Evolutionary conservation across 1,140 invertebrate genomes (phyloP), one percentile per base, ranked within the genome.

Genomic region (Lineus longissimus): DNA sequence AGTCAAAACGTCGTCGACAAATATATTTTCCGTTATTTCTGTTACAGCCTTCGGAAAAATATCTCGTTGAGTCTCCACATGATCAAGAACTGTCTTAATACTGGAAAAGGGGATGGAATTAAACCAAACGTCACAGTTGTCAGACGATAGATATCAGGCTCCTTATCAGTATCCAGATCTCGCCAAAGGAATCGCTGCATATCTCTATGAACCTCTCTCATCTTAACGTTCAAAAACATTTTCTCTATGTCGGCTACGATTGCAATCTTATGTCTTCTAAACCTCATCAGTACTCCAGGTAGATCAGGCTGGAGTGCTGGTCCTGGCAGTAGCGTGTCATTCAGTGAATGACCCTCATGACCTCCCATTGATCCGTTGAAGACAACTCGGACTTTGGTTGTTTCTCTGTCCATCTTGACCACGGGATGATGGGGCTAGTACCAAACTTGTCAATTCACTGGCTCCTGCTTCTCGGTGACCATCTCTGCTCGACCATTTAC

Each of bases 261-360:
- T 6, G 70, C 70, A 17, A 74, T 56, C 23, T 41, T 23, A 0
- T 63, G 31, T 15, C 33, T 36, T 36, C 33, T 36, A 36, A 36
- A 36, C 15, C 33, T 36, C 33, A 36, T 36, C 33, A 75, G 51
- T 2, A 73, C 66, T 40, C 63, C 67, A 47, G 71, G 62, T 23
- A 74, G 51, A 25, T 67, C 64, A 51, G 36, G 71, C 69, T 84
- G 81, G 0, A 84, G 51, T 59, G 75, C 75, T 22, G 83, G 79
- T 0, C 73, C 73, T 7, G 59, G 13, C 15, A 65, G 36, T 29
- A 74, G 41, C 15, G 29, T 29, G 29, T 68, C 60, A 62, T 62
- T 68, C 1, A 68, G 19, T 15, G 56, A 65, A 19, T 59, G 43
- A 15, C 61, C 57, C 0, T 56, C 22, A 58, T 55, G 55, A 61